phyloP scores from a whole-genome alignment of 2,797 vertebrate species.

The Gastrophryne carolinensis region DNA sequence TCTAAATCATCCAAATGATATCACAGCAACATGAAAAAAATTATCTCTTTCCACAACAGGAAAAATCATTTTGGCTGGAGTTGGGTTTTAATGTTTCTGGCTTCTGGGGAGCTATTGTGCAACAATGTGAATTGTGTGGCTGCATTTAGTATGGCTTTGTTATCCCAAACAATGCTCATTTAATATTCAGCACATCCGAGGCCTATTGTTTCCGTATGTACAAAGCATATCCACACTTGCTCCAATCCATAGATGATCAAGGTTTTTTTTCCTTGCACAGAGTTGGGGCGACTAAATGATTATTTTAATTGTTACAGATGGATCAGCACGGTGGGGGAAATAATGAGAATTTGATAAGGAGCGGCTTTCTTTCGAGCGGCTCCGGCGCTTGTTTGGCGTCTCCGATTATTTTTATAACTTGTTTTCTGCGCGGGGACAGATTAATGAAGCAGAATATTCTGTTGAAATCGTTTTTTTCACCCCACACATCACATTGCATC shows the following conservation, averaged over 20 bases:
- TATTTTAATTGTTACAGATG: constrained; percentile 23
- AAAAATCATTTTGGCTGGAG: no score
- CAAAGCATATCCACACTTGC: neutral
- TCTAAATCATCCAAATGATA: no score
- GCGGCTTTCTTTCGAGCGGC: neutral
- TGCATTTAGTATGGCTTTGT: no score
- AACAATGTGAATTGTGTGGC: no score
- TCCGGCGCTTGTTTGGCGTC: neutral
- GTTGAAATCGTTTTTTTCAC: neutral
- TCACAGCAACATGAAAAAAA: no score
- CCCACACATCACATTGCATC: neutral
- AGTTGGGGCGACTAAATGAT: neutral
- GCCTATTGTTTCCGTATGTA: neutral
- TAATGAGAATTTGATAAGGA: constrained; percentile 6
- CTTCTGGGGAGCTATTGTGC: no score
- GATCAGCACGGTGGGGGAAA: neutral
- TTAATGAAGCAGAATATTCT: constrained; percentile 4
- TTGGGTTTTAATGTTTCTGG: no score
- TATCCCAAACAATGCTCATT: no score
- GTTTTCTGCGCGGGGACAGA: constrained; percentile 1
- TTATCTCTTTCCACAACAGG: no score
- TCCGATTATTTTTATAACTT: constrained; percentile 1
- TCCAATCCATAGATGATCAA: neutral
- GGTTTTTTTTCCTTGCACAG: neutral
- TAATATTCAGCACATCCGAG: no score